phyloP scores from a whole-genome alignment of 2,888 invertebrate genomes.

The Heliconius aoede region DNA sequence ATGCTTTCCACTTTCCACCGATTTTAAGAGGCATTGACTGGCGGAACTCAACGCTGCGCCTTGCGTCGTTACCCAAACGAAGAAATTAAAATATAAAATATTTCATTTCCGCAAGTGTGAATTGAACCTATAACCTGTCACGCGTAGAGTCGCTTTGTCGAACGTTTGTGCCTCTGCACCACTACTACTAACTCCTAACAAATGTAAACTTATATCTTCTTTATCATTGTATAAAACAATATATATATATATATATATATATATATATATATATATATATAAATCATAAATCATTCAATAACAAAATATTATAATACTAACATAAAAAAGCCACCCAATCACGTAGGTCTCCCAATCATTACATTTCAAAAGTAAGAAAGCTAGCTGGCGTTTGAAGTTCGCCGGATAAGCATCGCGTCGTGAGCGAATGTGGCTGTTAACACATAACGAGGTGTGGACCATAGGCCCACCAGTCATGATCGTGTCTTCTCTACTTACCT shows the following conservation, averaged over 20 bases:
- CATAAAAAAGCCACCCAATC: constrained; percentile 58
- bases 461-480: constrained; percentile 82
- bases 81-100: too few species aligned
- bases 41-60: too few species aligned
- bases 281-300: background rate
- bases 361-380: constrained; percentile 63
- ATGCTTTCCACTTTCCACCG: too few species aligned
- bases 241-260: background rate
- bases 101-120: too few species aligned
- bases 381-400: constrained; percentile 69
- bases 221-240: background rate
- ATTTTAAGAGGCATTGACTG: too few species aligned
- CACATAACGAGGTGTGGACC: constrained; percentile 83
- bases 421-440: constrained; percentile 83
- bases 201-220: background rate
- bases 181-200: too few species aligned
- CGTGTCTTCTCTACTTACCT: constrained; percentile 82
- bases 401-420: constrained; percentile 80
- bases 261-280: background rate
- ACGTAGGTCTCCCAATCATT: constrained; percentile 66
- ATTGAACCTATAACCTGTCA: too few species aligned
- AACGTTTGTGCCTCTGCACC: too few species aligned
- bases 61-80: too few species aligned
- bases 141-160: too few species aligned
- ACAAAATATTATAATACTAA: constrained; percentile 37